Conservation (phyloP, 1,140 invertebrate genomes). For the Caenorhabditis briggsae region DNA sequence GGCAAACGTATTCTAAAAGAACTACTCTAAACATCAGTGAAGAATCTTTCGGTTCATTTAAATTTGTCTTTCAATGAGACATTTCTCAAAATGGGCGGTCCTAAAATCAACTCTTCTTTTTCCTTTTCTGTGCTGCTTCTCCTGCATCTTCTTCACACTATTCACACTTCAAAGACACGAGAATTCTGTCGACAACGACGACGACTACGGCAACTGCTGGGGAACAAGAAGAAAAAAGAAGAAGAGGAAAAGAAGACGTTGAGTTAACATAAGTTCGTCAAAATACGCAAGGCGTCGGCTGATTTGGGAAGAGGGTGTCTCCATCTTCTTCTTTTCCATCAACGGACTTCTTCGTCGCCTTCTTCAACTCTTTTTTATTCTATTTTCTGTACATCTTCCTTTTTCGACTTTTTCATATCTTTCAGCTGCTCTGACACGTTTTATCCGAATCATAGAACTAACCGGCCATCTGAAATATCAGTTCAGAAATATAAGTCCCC, state of each 20-base stretch:
- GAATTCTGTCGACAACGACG: neutral
- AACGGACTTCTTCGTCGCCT: neutral
- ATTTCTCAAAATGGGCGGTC: constrained; percentile 17
- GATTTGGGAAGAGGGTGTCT: constrained; percentile 46
- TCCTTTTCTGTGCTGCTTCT: neutral
- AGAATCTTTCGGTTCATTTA: neutral
- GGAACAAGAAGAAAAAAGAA: neutral
- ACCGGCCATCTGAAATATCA: neutral
- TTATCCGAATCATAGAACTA: neutral
- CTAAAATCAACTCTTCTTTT: neutral
- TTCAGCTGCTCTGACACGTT: neutral
- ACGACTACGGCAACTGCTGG: too few relatives aligned
- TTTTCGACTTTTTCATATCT: constrained; percentile 1
- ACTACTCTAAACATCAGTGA: neutral
- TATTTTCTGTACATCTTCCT: constrained; percentile 30
- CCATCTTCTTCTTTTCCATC: constrained; percentile 32
- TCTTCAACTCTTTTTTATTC: constrained; percentile 54
- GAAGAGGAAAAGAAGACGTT: constrained; percentile 24
- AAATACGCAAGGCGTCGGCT: constrained; percentile 24
- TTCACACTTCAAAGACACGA: constrained; percentile 32
- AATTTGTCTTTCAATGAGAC: neutral
- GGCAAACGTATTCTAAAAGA: too few relatives aligned
- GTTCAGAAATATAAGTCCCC: too few relatives aligned
- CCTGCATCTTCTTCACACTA: constrained; percentile 2
- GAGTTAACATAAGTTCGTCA: constrained; percentile 53